phyloP scores from a whole-genome alignment of 2,888 invertebrate genomes.

The Corbicula japonica region DNA sequence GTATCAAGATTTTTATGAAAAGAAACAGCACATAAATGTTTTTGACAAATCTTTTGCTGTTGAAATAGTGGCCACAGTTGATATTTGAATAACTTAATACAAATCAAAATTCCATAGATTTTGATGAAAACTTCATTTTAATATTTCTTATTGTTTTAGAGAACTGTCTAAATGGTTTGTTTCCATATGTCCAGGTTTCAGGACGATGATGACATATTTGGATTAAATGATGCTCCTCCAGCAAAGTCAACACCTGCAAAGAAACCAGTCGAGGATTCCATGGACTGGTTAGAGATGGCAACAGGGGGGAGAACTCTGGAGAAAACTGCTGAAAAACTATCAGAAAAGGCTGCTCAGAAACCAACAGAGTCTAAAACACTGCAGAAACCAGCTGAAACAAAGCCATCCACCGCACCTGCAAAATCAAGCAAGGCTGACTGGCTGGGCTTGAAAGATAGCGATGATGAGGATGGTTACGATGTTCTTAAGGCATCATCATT shows the following conservation, averaged over 20 bases:
- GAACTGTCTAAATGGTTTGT: too few relatives aligned
- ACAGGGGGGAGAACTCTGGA: constrained; percentile 50
- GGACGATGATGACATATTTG: constrained; percentile 88
- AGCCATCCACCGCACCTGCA: constrained; percentile 67
- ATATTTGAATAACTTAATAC: too few relatives aligned
- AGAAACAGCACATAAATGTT: too few relatives aligned
- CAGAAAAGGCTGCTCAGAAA: constrained; percentile 24
- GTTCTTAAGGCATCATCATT: constrained; percentile 59
- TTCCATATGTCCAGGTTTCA: constrained; percentile 77
- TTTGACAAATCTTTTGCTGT: too few relatives aligned
- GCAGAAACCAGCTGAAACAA: constrained; percentile 40
- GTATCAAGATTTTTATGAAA: too few relatives aligned
- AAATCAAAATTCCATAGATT: too few relatives aligned
- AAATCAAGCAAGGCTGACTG: constrained; percentile 59
- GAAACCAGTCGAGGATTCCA: constrained; percentile 71
- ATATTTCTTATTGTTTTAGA: too few relatives aligned
- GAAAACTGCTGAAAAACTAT: constrained; percentile 44
- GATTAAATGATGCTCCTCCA: constrained; percentile 73
- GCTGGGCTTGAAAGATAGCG: constrained; percentile 75
- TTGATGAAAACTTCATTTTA: too few relatives aligned
- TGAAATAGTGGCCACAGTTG: too few relatives aligned
- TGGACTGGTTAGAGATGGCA: constrained; percentile 83
- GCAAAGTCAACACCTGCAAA: constrained; percentile 53
- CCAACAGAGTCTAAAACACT: constrained; percentile 37
- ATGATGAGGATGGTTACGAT: constrained; percentile 88